Evolutionary conservation across 1,140 invertebrate genomes (phyloP).

Genomic region (Pseudomyrmex cubaensis): DNA sequence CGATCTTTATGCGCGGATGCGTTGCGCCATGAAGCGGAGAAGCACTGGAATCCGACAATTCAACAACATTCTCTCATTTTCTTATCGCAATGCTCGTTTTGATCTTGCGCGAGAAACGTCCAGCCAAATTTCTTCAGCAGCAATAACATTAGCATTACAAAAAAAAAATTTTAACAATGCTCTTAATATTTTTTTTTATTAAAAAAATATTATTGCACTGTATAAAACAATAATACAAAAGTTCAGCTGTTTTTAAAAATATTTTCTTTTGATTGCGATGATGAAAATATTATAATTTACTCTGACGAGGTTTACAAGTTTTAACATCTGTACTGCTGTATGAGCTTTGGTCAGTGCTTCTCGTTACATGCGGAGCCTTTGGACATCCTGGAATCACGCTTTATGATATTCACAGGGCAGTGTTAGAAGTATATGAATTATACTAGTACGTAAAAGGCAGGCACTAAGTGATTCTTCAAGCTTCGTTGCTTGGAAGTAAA

Average conservation of each 20-base stretch:
- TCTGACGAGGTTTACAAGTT: neutral
- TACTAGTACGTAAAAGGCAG: slow-evolving; percentile 73
- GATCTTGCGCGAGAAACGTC: slow-evolving; percentile 11
- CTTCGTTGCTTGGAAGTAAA: slow-evolving; percentile 53
- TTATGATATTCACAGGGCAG: slow-evolving; percentile 78
- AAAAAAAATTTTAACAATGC: no score
- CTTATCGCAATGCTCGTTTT: slow-evolving; percentile 16
- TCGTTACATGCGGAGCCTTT: slow-evolving; percentile 14
- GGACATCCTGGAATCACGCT: slow-evolving; percentile 37
- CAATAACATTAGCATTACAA: neutral
- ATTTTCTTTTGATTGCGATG: neutral
- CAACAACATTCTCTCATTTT: slow-evolving; percentile 22
- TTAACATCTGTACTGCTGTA: neutral
- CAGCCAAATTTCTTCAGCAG: slow-evolving; percentile 36
- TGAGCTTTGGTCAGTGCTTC: slow-evolving; percentile 41
- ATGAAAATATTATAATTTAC: no score
- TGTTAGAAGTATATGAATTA: slow-evolving; percentile 77
- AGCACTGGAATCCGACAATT: slow-evolving; percentile 32
- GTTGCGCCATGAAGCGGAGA: slow-evolving; percentile 3
- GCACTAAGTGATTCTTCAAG: slow-evolving; percentile 77
- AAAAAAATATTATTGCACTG: neutral
- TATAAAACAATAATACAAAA: neutral
- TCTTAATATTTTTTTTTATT: no score
- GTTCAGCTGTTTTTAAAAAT: neutral
- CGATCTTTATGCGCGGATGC: neutral